A percentile compares a stretch with the other conserved stretches of the same genome.
Evolutionary conservation across 2,113 vertebrate species (phyloP).

Genomic region (Antidorcas marsupialis): DNA sequence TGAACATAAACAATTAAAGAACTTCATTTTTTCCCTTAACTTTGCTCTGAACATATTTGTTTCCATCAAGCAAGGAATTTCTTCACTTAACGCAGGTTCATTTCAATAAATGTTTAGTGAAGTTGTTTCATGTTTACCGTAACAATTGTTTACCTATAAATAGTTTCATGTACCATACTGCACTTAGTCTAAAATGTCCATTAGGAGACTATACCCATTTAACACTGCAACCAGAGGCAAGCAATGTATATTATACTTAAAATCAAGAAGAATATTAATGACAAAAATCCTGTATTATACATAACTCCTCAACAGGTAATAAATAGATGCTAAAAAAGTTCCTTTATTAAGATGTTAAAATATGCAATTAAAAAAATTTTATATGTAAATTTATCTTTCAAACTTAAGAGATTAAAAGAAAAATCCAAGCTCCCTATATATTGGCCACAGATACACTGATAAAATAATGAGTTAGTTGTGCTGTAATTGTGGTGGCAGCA

Average conservation of each 20-base stretch:
- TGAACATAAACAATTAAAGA: conserved; percentile 28
- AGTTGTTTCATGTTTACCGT: not conserved
- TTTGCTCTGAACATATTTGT: conserved; percentile 18
- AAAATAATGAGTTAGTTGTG: not conserved
- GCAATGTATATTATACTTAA: conserved; percentile 11
- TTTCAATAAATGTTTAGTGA: not conserved
- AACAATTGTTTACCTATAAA: not conserved
- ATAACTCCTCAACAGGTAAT: not conserved
- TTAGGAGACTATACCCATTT: not conserved
- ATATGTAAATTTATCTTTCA: conserved; percentile 7
- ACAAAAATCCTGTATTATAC: not conserved
- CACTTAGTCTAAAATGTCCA: conserved; percentile 13
- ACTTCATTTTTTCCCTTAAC: not conserved
- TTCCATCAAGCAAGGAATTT: conserved; percentile 10
- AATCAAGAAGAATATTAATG: not conserved
- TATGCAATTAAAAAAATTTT: not conserved
- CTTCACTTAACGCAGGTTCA: not conserved
- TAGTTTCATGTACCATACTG: not conserved
- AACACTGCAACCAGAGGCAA: not conserved
- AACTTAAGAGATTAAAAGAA: not conserved
- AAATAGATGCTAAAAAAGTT: not conserved
- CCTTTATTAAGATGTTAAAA: not conserved
- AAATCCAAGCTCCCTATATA: not conserved
- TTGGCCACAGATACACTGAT: not conserved
- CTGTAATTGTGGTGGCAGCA: not conserved